A percentile compares a stretch with the other conserved stretches of the same genome.
Conservation (phyloP, 1,140 invertebrate genomes). For the Solen grandis region DNA sequence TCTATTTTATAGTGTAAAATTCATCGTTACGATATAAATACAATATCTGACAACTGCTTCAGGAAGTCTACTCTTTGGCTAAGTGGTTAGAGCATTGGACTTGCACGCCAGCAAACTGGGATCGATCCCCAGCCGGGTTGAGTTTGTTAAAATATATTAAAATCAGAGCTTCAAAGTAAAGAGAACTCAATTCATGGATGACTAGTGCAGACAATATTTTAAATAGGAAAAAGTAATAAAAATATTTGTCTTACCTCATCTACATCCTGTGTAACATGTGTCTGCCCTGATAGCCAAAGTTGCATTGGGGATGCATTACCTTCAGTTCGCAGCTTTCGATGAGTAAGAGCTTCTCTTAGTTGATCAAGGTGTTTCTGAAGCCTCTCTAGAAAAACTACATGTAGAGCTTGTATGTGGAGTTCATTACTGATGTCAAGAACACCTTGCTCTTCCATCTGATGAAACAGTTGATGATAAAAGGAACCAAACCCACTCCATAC, state of each 20-base stretch:
- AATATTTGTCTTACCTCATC: not conserved
- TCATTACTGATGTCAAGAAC: not conserved
- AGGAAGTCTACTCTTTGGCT: no score
- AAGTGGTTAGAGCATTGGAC: not conserved
- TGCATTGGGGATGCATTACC: constrained; percentile 4
- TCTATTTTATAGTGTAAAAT: no score
- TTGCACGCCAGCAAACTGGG: not conserved
- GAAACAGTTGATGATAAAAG: not conserved
- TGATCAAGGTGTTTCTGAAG: constrained; percentile 14
- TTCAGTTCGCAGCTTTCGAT: not conserved
- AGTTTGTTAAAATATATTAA: no score
- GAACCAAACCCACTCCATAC: constrained; percentile 1
- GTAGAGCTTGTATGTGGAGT: not conserved
- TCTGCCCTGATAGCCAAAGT: constrained; percentile 21
- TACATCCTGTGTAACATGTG: not conserved
- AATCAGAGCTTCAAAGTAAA: no score
- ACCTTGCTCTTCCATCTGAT: not conserved
- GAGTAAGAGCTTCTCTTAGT: not conserved
- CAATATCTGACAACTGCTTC: no score
- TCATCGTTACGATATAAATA: no score
- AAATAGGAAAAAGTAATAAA: not conserved
- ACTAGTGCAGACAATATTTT: not conserved
- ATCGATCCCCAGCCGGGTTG: no score
- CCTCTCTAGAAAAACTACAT: constrained; percentile 7
- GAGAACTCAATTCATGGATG: not conserved